Base-by-base conservation (phyloP, 2,888 invertebrate species). In the Drosophila nr. fundita region DNA sequence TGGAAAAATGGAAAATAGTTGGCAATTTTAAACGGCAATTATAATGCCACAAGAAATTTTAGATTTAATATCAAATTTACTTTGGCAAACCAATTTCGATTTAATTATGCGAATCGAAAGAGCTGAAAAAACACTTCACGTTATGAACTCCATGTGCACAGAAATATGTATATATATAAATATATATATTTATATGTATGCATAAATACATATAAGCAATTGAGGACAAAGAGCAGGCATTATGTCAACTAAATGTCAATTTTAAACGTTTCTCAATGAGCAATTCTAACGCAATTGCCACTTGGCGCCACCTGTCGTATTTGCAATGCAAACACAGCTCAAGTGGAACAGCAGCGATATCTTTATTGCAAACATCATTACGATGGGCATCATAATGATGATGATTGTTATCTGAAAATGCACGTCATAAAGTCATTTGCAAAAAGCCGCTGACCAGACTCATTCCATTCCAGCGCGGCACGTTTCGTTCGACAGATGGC, bases 351-450 rank as follows among this genome's bases (percentile, higher is more conserved):
- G 58, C 60, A 66, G 57, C 50, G 60, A 40, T 57, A 68, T 50
- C 40, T 40, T 30, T 27, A 62, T 59, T 29, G 58, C 54, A 30
- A 63, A 45, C 42, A 60, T 73, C 11, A 63, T 57, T 57, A 59
- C 27, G 11, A 63, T n/a, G 27, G 50, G 18, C 34, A 68, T 70
- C 10, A 61, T 52, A 55, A 77, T 58, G 21, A 45, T 24, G 24
- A 4, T 57, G 72, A 66, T 78, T 21, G 64, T 36, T 67, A 75
- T 61, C 75, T 13, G 38, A n/a, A 40, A 42, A 30, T 21, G 55
- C 82, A 82, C 73, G 82, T 77, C 60, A 87, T 52, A 71, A 81
- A 81, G 81, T 71, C 81, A 78, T 84, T 88, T 83, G 70, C 57
- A 67, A 65, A 85, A 64, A 67, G 61, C 48, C 68, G 36, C 60